Base-by-base conservation (phyloP, 2,113 vertebrate species). In the Carassius carassius region DNA sequence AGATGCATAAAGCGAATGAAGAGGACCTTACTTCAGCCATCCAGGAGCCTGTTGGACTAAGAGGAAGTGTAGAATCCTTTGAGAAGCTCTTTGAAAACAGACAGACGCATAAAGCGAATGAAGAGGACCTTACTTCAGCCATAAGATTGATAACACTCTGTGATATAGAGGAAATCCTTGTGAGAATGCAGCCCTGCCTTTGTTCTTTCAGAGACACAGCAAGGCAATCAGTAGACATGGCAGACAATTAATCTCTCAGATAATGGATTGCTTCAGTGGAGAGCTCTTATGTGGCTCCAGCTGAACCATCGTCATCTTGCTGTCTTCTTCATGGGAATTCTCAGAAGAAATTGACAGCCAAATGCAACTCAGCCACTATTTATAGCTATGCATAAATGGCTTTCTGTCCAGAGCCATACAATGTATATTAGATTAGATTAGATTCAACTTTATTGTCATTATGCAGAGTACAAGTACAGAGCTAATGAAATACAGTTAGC, bases 141-240 rank as follows among this genome's bases (percentile, higher is more conserved):
- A 93, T 92, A 90, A 90, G 92, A 94, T 93, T 94, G 92, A 93
- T 94, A 93, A 95, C 89, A 91, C 92, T 94, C 92, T 90, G 92
- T 90, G 90, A 92, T 92, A 89, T 81, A 90, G 92, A 92, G 89
- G 89, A 95, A 95, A 95, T 94, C 93, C 93, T 92, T 92, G 93
- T 94, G 93, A 95, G 94, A 95, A 95, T 92, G 89, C 89, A 87
- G 89, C 85, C 90, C 89, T 87, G 89, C 91, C 90, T 91, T 91
- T 91, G 92, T 89, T 67, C 37, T 80, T 29, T 9, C 69, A 92
- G 91, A 91, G 76, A 91, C 90, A 89, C 90, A 83, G 91, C 90
- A 90, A 91, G 92, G 92, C 91, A 90, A 92, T 78, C 49, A 35
- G 63, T 35, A n/a, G 65, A 81, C 29, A 88, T 72, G 72, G 80